phyloP scores from a whole-genome alignment of 2,113 vertebrate genomes.

The Chrysochloris asiatica region DNA sequence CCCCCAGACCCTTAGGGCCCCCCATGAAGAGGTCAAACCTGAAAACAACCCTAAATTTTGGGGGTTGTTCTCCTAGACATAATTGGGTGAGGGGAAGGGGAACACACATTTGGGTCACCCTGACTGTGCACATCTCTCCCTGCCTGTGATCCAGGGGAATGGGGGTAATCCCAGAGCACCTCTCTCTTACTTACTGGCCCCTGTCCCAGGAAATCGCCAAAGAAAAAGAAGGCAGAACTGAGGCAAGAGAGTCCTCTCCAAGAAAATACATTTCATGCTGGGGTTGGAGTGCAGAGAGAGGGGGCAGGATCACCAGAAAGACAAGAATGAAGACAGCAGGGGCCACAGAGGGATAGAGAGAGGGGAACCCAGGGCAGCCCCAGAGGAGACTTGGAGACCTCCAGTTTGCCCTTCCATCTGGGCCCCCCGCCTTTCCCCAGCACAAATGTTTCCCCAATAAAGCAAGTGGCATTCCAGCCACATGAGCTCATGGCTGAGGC shows the following conservation, averaged over 20 bases:
- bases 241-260: neutral
- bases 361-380: neutral
- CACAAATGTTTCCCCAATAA: slow-evolving; percentile 33
- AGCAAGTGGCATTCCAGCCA: slow-evolving; percentile 52
- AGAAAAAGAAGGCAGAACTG: neutral
- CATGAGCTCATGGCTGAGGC: slow-evolving; percentile 55
- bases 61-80: neutral
- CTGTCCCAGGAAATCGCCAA: neutral
- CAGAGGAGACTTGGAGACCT: neutral
- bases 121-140: neutral
- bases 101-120: neutral
- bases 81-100: neutral
- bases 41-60: neutral
- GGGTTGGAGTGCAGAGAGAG: neutral
- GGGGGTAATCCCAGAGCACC: neutral
- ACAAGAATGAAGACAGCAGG: neutral
- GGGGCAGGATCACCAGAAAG: neutral
- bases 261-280: neutral
- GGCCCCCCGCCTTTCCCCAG: neutral
- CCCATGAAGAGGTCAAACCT: neutral
- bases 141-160: neutral
- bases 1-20: neutral
- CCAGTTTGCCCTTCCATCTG: neutral
- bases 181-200: neutral
- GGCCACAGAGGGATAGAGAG: neutral